These are phyloP conservation scores for Microhierax caerulescens DNA, from an alignment of 2,797 vertebrate species.

Conservation along the genomic window DNA sequence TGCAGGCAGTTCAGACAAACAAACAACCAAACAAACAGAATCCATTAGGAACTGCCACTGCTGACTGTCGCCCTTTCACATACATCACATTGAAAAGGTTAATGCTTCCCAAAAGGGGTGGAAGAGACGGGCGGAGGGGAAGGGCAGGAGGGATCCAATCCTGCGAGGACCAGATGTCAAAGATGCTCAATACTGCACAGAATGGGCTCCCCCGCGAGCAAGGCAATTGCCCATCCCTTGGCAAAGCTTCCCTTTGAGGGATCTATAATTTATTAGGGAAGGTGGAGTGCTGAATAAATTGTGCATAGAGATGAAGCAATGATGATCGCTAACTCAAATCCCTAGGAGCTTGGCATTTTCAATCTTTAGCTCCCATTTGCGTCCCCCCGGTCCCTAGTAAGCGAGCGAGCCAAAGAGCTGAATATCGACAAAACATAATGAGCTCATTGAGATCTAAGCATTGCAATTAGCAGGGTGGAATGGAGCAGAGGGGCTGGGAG, in stretches of 20 bases:
- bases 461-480: constrained; percentile 64
- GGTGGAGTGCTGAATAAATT: constrained; percentile 60
- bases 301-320: constrained; percentile 38
- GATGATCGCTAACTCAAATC: constrained; percentile 39
- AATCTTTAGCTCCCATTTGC: constrained; percentile 52
- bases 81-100: constrained; percentile 67
- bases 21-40: constrained; percentile 45
- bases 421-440: constrained; percentile 65
- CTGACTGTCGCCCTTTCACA: constrained; percentile 63
- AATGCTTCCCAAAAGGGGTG: constrained; percentile 58
- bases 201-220: not conserved
- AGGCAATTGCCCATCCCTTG: constrained; percentile 48
- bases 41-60: constrained; percentile 66
- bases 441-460: constrained; percentile 66
- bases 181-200: not conserved
- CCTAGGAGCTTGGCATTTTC: constrained; percentile 58
- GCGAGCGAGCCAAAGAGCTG: constrained; percentile 55
- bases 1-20: constrained; percentile 51
- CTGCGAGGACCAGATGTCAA: constrained; percentile 35
- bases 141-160: constrained; percentile 41
- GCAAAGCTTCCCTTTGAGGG: constrained; percentile 53
- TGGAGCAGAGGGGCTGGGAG: constrained; percentile 63
- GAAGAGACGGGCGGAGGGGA: not conserved
- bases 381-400: constrained; percentile 29
- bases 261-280: constrained; percentile 67